A percentile compares a stretch with the other conserved stretches of the same genome.
Evolutionary conservation across 2,797 vertebrate genomes (phyloP).

Genomic region (Mionectes olivaceus): DNA sequence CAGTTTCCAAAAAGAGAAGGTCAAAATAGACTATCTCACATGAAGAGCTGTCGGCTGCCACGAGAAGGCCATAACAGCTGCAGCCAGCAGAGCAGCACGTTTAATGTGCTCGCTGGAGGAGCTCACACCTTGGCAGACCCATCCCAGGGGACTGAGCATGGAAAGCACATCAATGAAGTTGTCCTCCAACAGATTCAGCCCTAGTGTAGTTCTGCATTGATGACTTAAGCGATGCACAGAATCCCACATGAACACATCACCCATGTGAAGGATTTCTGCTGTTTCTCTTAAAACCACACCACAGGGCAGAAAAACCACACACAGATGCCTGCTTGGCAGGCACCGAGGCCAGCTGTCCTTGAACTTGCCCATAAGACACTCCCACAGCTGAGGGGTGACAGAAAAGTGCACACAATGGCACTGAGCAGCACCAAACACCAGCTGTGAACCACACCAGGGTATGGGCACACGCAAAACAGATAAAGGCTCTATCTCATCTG

Average conservation of each 20-base stretch:
- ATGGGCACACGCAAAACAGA: no score
- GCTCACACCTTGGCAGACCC: not conserved
- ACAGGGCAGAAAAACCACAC: not conserved
- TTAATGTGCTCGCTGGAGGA: not conserved
- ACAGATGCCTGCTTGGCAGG: not conserved
- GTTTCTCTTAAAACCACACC: not conserved
- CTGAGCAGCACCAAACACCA: not conserved
- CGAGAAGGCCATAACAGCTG: not conserved
- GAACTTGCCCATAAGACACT: not conserved
- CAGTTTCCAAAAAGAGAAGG: constrained; percentile 64
- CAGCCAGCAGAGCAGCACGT: not conserved
- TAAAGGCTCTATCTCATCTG: not conserved
- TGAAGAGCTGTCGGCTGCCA: not conserved
- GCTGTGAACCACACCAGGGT: not conserved
- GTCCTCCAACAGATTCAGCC: not conserved
- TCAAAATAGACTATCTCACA: constrained; percentile 27
- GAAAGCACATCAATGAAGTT: rapidly evolving
- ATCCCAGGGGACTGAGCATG: not conserved
- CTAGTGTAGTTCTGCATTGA: not conserved
- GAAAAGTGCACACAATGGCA: not conserved
- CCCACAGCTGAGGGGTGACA: not conserved
- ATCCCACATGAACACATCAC: rapidly evolving
- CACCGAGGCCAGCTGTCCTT: not conserved
- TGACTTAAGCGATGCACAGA: not conserved
- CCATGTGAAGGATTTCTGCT: not conserved